A percentile compares a stretch with the other conserved stretches of the same genome.
These are phyloP conservation scores for Anarsia innoxiella DNA, from an alignment of 2,888 invertebrate genomes.

Conservation along the genomic window DNA sequence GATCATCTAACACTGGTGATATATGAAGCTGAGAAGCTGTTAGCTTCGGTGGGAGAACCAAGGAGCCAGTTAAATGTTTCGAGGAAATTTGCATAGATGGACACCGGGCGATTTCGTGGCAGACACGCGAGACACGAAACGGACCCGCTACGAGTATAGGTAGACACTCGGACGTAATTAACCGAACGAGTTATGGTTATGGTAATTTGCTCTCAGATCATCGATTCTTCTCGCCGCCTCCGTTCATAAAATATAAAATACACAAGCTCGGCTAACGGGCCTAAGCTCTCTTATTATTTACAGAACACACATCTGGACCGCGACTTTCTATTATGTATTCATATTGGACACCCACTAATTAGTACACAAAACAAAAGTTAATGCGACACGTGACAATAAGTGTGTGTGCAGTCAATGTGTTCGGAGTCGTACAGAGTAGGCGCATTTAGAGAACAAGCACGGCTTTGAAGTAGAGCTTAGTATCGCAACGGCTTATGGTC, in stretches of 20 bases:
- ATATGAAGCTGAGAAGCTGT: slow-evolving; percentile 42
- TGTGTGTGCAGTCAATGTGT: slow-evolving; percentile 45
- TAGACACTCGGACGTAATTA: slow-evolving; percentile 19
- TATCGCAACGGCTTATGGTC: slow-evolving; percentile 13
- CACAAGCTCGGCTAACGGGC: slow-evolving; percentile 54
- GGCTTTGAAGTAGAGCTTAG: slow-evolving; percentile 13
- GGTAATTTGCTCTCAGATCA: slow-evolving; percentile 43
- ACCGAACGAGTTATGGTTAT: slow-evolving; percentile 37
- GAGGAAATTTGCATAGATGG: slow-evolving; percentile 73
- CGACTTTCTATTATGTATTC: slow-evolving; percentile 71
- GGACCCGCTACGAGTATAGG: neutral
- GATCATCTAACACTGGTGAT: slow-evolving; percentile 35
- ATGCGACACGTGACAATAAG: slow-evolving; percentile 59
- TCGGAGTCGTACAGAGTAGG: slow-evolving; percentile 45
- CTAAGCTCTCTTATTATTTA: slow-evolving; percentile 61
- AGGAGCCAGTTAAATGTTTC: slow-evolving; percentile 66
- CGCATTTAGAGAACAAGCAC: slow-evolving; percentile 3
- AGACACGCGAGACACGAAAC: slow-evolving; percentile 28
- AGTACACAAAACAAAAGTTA: slow-evolving; percentile 64
- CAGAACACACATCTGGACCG: slow-evolving; percentile 66
- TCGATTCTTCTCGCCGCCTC: slow-evolving; percentile 47
- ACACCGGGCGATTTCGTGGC: slow-evolving; percentile 54
- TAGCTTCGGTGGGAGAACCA: slow-evolving; percentile 46
- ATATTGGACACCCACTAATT: slow-evolving; percentile 72
- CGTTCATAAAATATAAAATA: slow-evolving; percentile 55